Base-by-base conservation (phyloP, 2,888 invertebrate species). In the Stenurella melanura region DNA sequence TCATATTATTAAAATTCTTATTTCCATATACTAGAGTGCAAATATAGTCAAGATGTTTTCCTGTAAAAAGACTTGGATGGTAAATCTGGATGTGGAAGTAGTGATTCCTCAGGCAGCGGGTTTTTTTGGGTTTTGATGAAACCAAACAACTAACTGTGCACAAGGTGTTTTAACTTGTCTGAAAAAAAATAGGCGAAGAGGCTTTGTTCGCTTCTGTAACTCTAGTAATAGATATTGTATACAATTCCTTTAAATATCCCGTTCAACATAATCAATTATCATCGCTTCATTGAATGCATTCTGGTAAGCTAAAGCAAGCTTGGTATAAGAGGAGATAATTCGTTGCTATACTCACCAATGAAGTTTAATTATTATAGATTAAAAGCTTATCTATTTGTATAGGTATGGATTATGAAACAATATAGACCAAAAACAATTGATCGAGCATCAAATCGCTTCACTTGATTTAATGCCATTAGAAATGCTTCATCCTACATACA, bases 331-430 rank as follows among this genome's bases (percentile, higher is more conserved):
- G 50, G 50, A 15, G 12, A 42, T 42, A 50, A 50, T 50, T 50
- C 50, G 6, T 0, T n/a, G n/a, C n/a, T n/a, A 15, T 50, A 50
- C 4, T 50, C 50, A 15, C 50, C 50, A 50, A 12, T 50, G 50
- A n/a, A 15, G 50, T 50, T 50, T 50, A 50, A 50, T 50, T 50
- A 50, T 50, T 50, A 50, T 50, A 50, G 50, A 50, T 50, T 50
- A 50, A 50, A 50, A 50, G 50, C 50, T 50, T 50, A 50, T 50
- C 50, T 50, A 50, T 50, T 50, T n/a, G n/a, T 50, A 50, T 50
- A 50, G 50, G 50, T 50, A 50, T n/a, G 50, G 50, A 50, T 50
- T 50, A 50, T 50, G 50, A n/a, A 42, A 50, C n/a, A 50, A n/a
- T n/a, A 17, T 4, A n/a, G 50, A 50, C n/a, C 50, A 3, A n/a